These are phyloP conservation scores for Paracanthobrama guichenoti DNA, from an alignment of 2,113 vertebrate species.

Conservation along the genomic window DNA sequence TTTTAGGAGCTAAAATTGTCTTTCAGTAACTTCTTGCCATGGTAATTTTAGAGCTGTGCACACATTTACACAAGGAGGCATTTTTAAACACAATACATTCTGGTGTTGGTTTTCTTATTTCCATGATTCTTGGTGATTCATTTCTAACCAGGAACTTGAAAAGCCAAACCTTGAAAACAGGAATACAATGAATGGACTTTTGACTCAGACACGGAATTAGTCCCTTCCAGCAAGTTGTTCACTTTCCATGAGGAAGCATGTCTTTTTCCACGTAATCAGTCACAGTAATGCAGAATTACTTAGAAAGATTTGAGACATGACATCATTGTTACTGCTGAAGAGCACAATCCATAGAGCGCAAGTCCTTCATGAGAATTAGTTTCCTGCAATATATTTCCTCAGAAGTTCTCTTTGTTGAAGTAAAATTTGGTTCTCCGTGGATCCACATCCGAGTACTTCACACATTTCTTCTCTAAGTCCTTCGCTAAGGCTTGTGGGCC, in stretches of 20 bases:
- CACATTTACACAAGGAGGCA: not conserved
- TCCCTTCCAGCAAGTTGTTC: not conserved
- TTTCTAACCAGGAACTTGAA: conserved; percentile 19
- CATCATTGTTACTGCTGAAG: not conserved
- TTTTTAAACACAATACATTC: not conserved
- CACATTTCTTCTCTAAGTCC: conserved; percentile 80
- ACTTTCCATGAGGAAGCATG: not conserved
- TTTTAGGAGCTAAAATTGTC: not conserved
- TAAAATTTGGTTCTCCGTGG: conserved; percentile 91
- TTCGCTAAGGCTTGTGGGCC: conserved; percentile 79
- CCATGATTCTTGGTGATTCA: not conserved
- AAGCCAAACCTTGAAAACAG: conserved; percentile 5
- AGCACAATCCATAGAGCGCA: not conserved
- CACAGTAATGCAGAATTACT: not conserved
- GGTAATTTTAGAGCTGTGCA: not conserved
- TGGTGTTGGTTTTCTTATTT: not conserved
- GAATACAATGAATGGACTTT: not conserved
- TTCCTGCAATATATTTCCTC: conserved; percentile 49
- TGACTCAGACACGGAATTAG: not conserved
- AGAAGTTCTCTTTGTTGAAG: conserved; percentile 96
- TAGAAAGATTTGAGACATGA: not conserved
- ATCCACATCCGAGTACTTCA: conserved; percentile 85
- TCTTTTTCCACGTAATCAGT: not conserved
- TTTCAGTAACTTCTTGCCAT: not conserved
- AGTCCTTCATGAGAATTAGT: conserved; percentile 17